These are phyloP conservation scores for Hipposideros larvatus DNA, from an alignment of 2,797 vertebrate species.

Conservation along the genomic window DNA sequence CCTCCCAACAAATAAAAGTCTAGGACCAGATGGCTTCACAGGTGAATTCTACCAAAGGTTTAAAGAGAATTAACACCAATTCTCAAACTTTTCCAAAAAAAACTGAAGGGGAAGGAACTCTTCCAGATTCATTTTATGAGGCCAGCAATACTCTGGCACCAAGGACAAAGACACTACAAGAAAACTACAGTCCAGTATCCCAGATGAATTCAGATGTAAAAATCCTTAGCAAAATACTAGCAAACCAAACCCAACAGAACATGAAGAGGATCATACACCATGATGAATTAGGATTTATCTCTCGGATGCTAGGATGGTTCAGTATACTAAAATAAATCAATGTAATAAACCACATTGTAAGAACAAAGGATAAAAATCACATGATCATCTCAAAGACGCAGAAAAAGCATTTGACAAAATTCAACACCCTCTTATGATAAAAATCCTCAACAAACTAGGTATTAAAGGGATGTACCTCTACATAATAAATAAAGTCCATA, in stretches of 20 bases:
- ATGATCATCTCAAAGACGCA: neutral
- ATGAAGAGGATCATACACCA: neutral
- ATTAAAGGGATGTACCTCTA: neutral
- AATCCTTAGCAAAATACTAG: neutral
- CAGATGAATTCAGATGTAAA: neutral
- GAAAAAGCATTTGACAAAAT: neutral
- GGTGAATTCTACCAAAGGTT: neutral
- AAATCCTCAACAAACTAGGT: neutral
- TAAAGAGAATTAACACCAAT: neutral
- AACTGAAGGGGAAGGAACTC: neutral
- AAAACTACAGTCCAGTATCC: neutral
- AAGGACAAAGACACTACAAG: neutral
- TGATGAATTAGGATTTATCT: neutral
- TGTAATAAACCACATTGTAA: neutral
- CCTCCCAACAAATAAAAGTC: neutral
- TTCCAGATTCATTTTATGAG: neutral
- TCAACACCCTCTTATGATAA: neutral
- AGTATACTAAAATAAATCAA: neutral
- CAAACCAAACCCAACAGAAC: neutral
- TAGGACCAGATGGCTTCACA: neutral
- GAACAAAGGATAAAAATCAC: neutral
- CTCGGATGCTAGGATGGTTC: neutral
- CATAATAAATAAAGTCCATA: neutral
- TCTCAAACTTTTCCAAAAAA: neutral
- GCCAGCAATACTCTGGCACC: neutral